A percentile compares a stretch with the other conserved stretches of the same genome.
These are phyloP conservation scores for Callospermophilus lateralis DNA, from an alignment of 2,113 vertebrate species.

Conservation along the genomic window DNA sequence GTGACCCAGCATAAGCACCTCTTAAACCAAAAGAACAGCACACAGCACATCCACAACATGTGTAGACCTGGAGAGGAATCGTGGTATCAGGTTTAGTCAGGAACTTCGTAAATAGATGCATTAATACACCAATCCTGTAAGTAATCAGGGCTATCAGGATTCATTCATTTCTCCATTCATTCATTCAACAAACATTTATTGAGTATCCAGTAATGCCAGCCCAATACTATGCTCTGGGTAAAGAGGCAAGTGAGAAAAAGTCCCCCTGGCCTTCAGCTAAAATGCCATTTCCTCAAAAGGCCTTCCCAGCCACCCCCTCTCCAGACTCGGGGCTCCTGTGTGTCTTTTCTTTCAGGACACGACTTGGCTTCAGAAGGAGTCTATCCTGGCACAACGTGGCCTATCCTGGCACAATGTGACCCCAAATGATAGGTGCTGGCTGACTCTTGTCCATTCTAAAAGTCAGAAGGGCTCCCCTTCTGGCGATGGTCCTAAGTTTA, in stretches of 20 bases:
- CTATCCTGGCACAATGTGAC: not conserved
- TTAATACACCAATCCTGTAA: not conserved
- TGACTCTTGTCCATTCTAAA: not conserved
- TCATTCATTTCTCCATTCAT: not conserved
- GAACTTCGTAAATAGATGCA: conserved; percentile 8
- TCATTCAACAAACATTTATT: not conserved
- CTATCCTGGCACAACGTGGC: not conserved
- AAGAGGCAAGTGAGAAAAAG: not conserved
- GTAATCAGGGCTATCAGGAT: not conserved
- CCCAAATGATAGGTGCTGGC: not conserved
- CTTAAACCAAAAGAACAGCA: conserved; percentile 17
- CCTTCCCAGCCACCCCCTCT: not conserved
- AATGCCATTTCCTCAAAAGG: not conserved
- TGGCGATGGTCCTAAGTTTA: not conserved
- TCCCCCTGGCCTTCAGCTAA: not conserved
- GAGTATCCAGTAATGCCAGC: not conserved
- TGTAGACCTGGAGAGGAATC: not conserved
- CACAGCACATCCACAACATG: not conserved
- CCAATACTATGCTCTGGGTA: not conserved
- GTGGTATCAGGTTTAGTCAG: not conserved
- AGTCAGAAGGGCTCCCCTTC: not conserved
- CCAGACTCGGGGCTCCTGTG: not conserved
- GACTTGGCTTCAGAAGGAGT: not conserved
- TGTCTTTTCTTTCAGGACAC: not conserved
- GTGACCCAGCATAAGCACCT: conserved; percentile 54